phyloP scores from a whole-genome alignment of 1,140 invertebrate species.

The Drosophila willistoni region DNA sequence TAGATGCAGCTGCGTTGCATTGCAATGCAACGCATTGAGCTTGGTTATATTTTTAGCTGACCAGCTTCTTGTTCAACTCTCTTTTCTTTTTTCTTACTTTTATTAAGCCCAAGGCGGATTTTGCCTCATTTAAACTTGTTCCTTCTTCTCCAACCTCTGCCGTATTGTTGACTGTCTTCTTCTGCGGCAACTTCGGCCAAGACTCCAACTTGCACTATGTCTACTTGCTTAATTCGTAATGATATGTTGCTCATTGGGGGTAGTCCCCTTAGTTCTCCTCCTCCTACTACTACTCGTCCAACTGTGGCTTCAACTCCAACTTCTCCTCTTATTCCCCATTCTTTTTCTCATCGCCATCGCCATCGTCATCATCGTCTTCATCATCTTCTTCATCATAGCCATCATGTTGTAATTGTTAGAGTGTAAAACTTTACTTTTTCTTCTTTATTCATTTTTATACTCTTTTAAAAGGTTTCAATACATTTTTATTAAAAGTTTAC shows the following conservation, averaged over 20 bases:
- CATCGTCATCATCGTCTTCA: conserved; percentile 14
- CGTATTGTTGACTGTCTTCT: conserved; percentile 30
- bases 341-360: conserved; percentile 41
- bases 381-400: conserved; percentile 25
- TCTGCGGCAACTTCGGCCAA: conserved; percentile 21
- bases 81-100: conserved; percentile 35
- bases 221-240: conserved; percentile 61
- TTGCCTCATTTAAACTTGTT: conserved; percentile 75
- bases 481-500: too few relatives aligned
- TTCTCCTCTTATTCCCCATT: conserved; percentile 38
- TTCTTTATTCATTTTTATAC: conserved; percentile 8
- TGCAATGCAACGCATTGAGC: conserved; percentile 13
- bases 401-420: conserved; percentile 72
- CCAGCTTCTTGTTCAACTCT: conserved; percentile 44
- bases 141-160: conserved; percentile 37
- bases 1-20: conserved; percentile 49
- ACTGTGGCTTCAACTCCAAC: conserved; percentile 2
- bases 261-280: conserved; percentile 25
- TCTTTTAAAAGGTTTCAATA: neutral
- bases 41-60: conserved; percentile 57
- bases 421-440: conserved; percentile 66
- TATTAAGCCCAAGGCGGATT: conserved; percentile 59
- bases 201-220: conserved; percentile 27
- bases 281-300: conserved; percentile 22
- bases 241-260: conserved; percentile 40